Conservation (phyloP, 2,113 vertebrate species). For the Sterna hirundo region DNA sequence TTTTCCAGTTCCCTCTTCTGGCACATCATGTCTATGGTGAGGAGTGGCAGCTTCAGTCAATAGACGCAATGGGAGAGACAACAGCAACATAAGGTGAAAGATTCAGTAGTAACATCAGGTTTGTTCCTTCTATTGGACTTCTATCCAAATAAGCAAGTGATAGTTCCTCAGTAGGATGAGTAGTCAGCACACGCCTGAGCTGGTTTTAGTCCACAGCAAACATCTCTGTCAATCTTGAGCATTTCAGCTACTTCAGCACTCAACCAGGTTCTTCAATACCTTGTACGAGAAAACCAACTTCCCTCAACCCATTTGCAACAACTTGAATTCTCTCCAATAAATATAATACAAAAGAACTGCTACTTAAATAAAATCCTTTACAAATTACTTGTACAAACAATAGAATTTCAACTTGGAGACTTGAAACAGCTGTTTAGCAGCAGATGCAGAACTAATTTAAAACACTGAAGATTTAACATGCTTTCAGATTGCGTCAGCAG, state of each 20-base stretch:
- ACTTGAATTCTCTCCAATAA: neutral
- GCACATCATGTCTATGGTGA: neutral
- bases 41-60: neutral
- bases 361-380: neutral
- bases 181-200: neutral
- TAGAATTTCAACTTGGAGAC: neutral
- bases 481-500: neutral
- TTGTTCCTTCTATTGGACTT: neutral
- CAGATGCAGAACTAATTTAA: neutral
- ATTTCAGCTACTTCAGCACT: neutral
- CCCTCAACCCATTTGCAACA: neutral
- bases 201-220: slow-evolving; percentile 8
- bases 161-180: neutral
- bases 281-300: neutral
- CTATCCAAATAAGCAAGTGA: slow-evolving; percentile 13
- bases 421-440: neutral
- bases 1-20: neutral
- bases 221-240: neutral
- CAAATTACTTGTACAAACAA: neutral
- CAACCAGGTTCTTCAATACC: neutral
- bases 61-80: neutral
- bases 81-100: neutral
- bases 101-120: neutral
- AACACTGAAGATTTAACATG: neutral
- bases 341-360: neutral